Percentiles rank a stretch among this genome's conserved stretches.
Conservation (phyloP, 2,797 vertebrate genomes). For the Pangasius sanitwongsei region DNA sequence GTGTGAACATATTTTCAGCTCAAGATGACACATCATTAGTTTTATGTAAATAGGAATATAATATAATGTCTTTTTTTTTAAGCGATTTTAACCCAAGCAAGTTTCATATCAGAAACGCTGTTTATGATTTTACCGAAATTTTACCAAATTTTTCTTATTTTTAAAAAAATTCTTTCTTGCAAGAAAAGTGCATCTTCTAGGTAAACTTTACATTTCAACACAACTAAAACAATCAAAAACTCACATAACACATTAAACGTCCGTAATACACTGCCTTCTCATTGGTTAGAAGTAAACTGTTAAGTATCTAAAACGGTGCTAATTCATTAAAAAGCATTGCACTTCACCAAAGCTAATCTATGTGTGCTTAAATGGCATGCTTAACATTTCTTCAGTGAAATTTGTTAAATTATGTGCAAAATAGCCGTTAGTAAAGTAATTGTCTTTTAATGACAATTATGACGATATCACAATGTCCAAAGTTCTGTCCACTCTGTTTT, state of each 20-base stretch:
- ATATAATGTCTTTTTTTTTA: not conserved
- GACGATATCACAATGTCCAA: not conserved
- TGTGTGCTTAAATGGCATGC: no score
- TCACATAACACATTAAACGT: not conserved
- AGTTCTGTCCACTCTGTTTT: not conserved
- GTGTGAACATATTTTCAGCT: not conserved
- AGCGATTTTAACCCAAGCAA: not conserved
- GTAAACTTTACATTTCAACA: not conserved
- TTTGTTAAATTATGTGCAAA: not conserved
- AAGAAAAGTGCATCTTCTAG: not conserved
- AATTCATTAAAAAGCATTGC: no score
- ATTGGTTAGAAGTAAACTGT: not conserved
- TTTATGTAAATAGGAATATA: not conserved
- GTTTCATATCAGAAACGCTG: not conserved
- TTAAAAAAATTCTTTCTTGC: not conserved
- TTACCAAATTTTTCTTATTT: no score
- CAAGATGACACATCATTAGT: not conserved
- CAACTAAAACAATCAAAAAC: not conserved
- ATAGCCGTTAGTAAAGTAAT: not conserved
- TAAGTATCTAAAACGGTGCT: not conserved
- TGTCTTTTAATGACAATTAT: not conserved
- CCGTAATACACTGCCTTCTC: not conserved
- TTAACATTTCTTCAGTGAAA: not conserved
- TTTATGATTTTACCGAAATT: not conserved
- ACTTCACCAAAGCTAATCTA: no score